Evolutionary conservation across 2,113 vertebrate genomes (phyloP), one percentile per base, ranked within the genome.

Genomic region (Rutilus rutilus): DNA sequence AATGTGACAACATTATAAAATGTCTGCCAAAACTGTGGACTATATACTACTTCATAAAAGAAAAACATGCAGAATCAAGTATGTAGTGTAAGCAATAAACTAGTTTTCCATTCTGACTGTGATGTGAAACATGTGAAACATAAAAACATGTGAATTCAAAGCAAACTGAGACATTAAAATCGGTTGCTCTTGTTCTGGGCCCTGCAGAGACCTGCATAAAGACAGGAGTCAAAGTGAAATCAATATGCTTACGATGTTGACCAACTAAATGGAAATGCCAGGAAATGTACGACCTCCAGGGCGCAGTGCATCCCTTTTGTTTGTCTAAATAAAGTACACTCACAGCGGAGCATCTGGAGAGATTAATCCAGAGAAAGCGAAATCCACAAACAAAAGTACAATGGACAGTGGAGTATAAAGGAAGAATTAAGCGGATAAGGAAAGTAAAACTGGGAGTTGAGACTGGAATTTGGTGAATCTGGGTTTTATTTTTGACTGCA

Each of bases 261-360:
- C 90, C 84, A 67, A 76, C 91, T 91, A 92, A 93, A 94, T 93
- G 91, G 92, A 93, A 94, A 93, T 94, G 93, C 93, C 93, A 93
- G 85, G 89, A 54, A 83, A 71, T 60, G 39, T 39, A 30, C 69
- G 75, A 75, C 33, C 69, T 83, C 30, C 87, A 73, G 65, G n/a
- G 88, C 25, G 0, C 87, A 62, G 81, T 52, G 52, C 91, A 74
- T 92, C 91, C 69, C 82, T 86, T 93, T 92, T 94, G 94, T 94
- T 89, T 91, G 90, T 86, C 85, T 90, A 89, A 85, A 78, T 88
- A 90, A 88, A 86, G 88, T 77, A 77, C 17, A 11, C 39, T 88
- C 88, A 87, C 89, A 42, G 78, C 1, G 73, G 90, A 91, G 86
- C 90, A 88, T 81, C 76, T 84, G 65, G 86, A 88, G 86, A 87